Evolutionary conservation across 2,888 invertebrate species (phyloP), one percentile per base, ranked within the genome.

Genomic region (Copidosoma aretas): DNA sequence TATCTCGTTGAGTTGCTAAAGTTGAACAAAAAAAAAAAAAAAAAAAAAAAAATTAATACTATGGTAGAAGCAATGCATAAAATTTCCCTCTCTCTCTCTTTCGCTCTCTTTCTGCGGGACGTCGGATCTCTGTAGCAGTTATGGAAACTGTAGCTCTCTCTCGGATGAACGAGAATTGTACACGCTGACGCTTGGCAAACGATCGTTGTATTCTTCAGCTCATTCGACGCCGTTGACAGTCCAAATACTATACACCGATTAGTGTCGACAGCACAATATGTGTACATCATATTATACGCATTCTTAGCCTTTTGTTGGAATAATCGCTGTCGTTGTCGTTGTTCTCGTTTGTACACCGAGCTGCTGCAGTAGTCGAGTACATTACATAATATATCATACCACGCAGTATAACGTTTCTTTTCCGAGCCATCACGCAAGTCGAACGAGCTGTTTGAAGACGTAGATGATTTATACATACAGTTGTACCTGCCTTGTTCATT

Each of bases 151-250:
- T 62, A 25, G 46, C 53, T 65, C 51, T 69, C 52, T n/a, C n/a
- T n/a, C n/a, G n/a, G n/a, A n/a, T n/a, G n/a, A n/a, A n/a, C n/a
- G 43, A 66, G 54, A 65, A 41, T 14, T 10, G 14, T 41, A 41
- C 14, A 41, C 63, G 51, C 54, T 63, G 66, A 62, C 66, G 66
- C n/a, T n/a, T n/a, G n/a, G n/a, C n/a, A n/a, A n/a, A n/a, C n/a
- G n/a, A 59, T 41, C 14, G 8, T 63, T 19, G 52, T 56, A 54
- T 22, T 62, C 24, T 69, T 62, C 53, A 69, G 65, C 62, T 70
- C 60, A 41, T 65, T 66, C 59, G 61, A 66, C 59, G 39, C 41
- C 22, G n/a, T n/a, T n/a, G 43, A 64, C 21, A 60, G 1, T 56
- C 24, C 52, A 43, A 60, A 15, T 59, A 43, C 32, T 32, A 19